A percentile compares a stretch with the other conserved stretches of the same genome.
These are phyloP conservation scores for Kobus ellipsiprymnus DNA, from an alignment of 2,113 vertebrate species.

Conservation along the genomic window DNA sequence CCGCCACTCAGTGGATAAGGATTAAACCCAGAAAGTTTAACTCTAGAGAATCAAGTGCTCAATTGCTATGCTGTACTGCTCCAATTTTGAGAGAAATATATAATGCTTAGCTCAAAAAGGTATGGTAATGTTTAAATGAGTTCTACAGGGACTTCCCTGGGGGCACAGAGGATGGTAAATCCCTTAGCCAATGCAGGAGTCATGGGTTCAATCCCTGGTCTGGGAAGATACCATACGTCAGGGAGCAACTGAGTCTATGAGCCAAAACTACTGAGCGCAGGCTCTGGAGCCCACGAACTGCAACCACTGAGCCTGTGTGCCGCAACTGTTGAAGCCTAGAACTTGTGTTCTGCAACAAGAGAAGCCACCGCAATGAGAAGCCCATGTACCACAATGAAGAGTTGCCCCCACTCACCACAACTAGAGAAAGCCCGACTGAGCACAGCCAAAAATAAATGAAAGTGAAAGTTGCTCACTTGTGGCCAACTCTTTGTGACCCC, in stretches of 20 bases:
- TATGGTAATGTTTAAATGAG: neutral
- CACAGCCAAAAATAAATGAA: neutral
- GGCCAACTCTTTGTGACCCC: neutral
- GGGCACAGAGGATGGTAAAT: neutral
- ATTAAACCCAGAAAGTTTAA: neutral
- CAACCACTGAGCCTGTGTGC: neutral
- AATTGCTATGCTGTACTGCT: neutral
- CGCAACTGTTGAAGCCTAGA: neutral
- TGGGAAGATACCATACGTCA: neutral
- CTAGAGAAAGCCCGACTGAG: neutral
- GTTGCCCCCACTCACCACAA: neutral
- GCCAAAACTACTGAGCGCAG: neutral
- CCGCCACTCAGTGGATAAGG: no score
- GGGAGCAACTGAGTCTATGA: neutral
- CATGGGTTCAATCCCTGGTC: neutral
- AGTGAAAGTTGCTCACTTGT: neutral
- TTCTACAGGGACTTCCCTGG: neutral
- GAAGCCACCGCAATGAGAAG: neutral
- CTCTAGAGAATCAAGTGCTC: neutral
- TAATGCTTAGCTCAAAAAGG: neutral
- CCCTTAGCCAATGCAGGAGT: neutral
- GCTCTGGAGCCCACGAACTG: neutral
- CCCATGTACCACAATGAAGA: neutral
- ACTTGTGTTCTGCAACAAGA: neutral
- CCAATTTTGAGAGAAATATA: neutral